Percentiles rank a stretch among this genome's conserved stretches.
phyloP scores from a whole-genome alignment of 2,113 vertebrate species.

The Cisticola juncidis region DNA sequence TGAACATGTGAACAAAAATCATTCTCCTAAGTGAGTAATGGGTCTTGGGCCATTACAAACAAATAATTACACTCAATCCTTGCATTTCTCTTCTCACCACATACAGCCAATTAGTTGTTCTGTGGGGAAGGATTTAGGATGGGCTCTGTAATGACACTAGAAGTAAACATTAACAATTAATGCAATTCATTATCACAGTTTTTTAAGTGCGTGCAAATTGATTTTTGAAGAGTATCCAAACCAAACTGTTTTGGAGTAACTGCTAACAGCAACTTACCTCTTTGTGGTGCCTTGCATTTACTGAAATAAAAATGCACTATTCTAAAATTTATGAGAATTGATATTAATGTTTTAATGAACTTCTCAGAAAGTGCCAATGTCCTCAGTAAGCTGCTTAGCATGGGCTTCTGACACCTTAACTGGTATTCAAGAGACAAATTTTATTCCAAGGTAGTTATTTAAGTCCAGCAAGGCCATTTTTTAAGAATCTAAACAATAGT shows the following conservation, averaged over 20 bases:
- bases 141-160: neutral
- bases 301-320: constrained; percentile 24
- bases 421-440: neutral
- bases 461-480: neutral
- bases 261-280: constrained; percentile 2
- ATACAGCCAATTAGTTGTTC: neutral
- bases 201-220: constrained; percentile 12
- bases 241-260: neutral
- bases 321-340: constrained; percentile 36
- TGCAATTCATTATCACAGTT: constrained; percentile 56
- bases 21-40: neutral
- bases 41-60: neutral
- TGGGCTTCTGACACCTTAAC: neutral
- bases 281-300: constrained; percentile 4
- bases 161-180: constrained; percentile 61
- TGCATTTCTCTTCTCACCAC: neutral
- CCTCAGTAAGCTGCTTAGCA: neutral
- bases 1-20: neutral
- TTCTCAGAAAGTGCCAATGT: neutral
- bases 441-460: neutral
- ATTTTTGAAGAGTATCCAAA: neutral
- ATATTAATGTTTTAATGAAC: constrained; percentile 11
- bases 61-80: neutral
- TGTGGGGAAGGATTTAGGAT: neutral
- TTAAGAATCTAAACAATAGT: neutral